Conservation (phyloP, 2,113 vertebrate species). For the Aptenodytes forsteri region DNA sequence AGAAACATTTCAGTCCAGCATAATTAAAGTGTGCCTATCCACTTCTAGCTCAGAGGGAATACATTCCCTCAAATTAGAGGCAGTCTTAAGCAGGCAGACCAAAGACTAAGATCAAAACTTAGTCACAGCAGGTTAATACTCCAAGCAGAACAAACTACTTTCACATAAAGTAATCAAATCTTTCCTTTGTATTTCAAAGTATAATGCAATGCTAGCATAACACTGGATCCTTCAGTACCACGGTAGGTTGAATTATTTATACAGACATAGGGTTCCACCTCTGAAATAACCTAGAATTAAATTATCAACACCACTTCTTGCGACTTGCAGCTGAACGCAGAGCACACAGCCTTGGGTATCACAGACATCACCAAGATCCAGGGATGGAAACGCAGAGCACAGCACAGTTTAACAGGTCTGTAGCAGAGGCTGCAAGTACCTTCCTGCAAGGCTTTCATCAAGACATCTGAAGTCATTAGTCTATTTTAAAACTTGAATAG, state of each 20-base stretch:
- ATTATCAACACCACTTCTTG: neutral
- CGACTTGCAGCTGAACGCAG: neutral
- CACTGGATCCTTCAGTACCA: neutral
- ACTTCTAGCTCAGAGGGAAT: neutral
- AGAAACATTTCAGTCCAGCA: neutral
- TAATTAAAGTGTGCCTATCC: neutral
- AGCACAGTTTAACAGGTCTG: neutral
- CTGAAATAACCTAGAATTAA: neutral
- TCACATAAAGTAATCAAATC: neutral
- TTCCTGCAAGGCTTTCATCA: neutral
- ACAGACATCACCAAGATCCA: rapidly evolving
- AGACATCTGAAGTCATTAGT: neutral
- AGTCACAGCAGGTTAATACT: neutral
- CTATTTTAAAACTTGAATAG: neutral
- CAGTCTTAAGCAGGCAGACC: neutral
- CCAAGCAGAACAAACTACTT: neutral
- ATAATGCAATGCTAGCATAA: neutral
- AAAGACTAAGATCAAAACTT: neutral
- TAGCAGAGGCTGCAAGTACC: neutral
- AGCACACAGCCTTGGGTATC: neutral
- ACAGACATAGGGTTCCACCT: neutral
- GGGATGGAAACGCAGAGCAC: neutral
- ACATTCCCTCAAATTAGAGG: neutral
- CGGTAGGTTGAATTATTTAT: neutral
- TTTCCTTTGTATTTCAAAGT: neutral